Percentiles rank a stretch among this genome's conserved stretches.
Evolutionary conservation across 2,888 invertebrate genomes (phyloP).

Genomic region (Caenorhabditis sinica): DNA sequence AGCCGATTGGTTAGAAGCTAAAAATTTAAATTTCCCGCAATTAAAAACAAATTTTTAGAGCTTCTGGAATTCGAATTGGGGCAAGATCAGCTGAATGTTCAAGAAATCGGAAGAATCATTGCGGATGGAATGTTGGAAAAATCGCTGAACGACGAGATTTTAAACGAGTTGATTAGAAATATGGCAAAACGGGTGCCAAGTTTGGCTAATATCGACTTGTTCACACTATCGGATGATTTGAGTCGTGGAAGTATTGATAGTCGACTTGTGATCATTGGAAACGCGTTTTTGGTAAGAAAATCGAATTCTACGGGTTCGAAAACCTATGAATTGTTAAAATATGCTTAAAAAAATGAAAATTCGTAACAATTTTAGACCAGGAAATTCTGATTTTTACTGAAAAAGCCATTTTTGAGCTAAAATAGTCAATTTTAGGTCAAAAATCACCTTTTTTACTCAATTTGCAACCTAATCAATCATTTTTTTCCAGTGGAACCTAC

Average conservation of each 20-base stretch:
- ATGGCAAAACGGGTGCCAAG: constrained; percentile 4
- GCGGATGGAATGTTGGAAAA: constrained; percentile 45
- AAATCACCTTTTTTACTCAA: no score
- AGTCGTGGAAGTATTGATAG: constrained; percentile 49
- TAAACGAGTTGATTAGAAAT: constrained; percentile 26
- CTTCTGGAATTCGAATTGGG: constrained; percentile 32
- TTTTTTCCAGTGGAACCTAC: constrained; percentile 55
- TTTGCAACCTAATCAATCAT: no score
- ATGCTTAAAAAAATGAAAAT: neutral
- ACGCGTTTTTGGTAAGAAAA: constrained; percentile 51
- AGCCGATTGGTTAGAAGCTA: neutral
- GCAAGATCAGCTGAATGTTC: constrained; percentile 31
- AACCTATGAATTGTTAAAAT: no score
- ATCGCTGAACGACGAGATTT: constrained; percentile 14
- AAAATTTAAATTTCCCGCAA: neutral
- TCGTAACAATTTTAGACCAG: neutral
- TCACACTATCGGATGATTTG: constrained; percentile 36
- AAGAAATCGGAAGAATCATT: constrained; percentile 55
- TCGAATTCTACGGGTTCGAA: neutral
- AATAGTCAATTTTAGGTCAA: no score
- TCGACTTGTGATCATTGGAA: constrained; percentile 52
- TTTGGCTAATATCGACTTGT: constrained; percentile 52
- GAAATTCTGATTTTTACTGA: neutral
- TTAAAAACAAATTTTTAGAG: constrained; percentile 17
- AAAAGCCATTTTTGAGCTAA: no score